phyloP scores from a whole-genome alignment of 2,888 invertebrate genomes.

The Microdon myrmicae region DNA sequence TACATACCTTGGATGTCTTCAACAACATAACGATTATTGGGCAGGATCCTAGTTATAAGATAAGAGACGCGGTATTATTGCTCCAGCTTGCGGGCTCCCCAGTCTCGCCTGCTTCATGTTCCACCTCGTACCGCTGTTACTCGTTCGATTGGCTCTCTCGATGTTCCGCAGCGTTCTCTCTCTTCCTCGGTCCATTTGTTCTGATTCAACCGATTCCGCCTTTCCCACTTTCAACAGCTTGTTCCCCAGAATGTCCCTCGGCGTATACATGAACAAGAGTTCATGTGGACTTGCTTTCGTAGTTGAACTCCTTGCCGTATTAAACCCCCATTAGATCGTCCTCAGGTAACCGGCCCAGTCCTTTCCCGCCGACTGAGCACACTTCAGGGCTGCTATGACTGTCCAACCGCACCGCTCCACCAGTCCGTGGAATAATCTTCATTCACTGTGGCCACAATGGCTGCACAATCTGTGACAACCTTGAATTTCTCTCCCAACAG shows the following conservation, averaged over 20 bases:
- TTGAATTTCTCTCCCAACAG: no score
- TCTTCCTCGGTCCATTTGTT: neutral
- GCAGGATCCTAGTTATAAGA: no score
- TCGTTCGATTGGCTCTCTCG: no score
- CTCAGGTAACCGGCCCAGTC: slow-evolving; percentile 3
- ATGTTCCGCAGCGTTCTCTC: slow-evolving; percentile 2
- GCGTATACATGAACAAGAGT: slow-evolving; percentile 2
- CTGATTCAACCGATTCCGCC: neutral
- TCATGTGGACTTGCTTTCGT: slow-evolving; percentile 9
- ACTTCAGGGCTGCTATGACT: neutral
- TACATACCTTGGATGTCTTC: no score
- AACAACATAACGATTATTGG: no score
- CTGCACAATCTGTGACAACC: no score
- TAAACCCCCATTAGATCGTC: slow-evolving; percentile 1
- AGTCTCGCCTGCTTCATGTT: neutral
- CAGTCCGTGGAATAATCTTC: no score
- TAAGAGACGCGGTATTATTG: no score
- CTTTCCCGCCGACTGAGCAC: no score
- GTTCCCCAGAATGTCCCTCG: slow-evolving; percentile 2
- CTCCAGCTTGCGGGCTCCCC: no score
- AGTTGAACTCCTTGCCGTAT: slow-evolving; percentile 6
- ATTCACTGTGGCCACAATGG: no score
- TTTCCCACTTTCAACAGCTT: slow-evolving; percentile 4
- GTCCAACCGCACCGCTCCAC: neutral
- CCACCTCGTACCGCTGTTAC: neutral